Percentiles rank a stretch among this genome's conserved stretches.
These are phyloP conservation scores for Petaurus breviceps DNA, from an alignment of 2,113 vertebrate species.

Conservation along the genomic window DNA sequence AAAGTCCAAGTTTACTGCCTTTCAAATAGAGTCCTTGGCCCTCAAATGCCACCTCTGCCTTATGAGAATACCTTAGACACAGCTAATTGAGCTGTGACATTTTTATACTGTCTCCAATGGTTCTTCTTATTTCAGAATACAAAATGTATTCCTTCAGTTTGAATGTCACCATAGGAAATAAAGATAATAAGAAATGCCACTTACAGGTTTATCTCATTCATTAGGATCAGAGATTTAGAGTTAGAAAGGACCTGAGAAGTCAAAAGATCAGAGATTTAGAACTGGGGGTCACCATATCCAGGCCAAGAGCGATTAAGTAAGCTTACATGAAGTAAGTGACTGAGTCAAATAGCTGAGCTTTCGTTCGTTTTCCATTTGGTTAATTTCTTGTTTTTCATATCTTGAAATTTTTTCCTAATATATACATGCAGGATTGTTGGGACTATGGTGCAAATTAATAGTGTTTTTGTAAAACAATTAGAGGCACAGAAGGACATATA, in stretches of 20 bases:
- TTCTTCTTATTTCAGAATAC: constrained; percentile 59
- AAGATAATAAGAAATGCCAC: constrained; percentile 43
- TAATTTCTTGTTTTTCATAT: constrained; percentile 53
- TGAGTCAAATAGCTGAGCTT: constrained; percentile 13
- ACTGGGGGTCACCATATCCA: constrained; percentile 47
- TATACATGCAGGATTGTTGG: not conserved
- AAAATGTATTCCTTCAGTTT: constrained; percentile 44
- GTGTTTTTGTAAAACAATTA: constrained; percentile 57
- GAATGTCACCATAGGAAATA: constrained; percentile 49
- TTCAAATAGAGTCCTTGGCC: not conserved
- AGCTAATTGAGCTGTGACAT: constrained; percentile 25
- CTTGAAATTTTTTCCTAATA: constrained; percentile 49
- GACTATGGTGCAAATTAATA: constrained; percentile 55
- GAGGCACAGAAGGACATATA: constrained; percentile 68
- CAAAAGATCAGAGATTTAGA: constrained; percentile 47
- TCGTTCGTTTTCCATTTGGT: constrained; percentile 46
- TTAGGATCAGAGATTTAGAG: constrained; percentile 16
- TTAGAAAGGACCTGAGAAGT: constrained; percentile 45
- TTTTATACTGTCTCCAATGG: constrained; percentile 2
- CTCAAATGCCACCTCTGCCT: not conserved
- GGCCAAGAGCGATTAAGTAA: not conserved
- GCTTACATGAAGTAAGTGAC: not conserved
- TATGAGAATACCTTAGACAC: constrained; percentile 15
- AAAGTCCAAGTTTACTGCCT: not conserved
- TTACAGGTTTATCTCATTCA: constrained; percentile 25